These are phyloP conservation scores for Mystacornis crossleyi DNA, from an alignment of 2,113 vertebrate species.

Conservation along the genomic window DNA sequence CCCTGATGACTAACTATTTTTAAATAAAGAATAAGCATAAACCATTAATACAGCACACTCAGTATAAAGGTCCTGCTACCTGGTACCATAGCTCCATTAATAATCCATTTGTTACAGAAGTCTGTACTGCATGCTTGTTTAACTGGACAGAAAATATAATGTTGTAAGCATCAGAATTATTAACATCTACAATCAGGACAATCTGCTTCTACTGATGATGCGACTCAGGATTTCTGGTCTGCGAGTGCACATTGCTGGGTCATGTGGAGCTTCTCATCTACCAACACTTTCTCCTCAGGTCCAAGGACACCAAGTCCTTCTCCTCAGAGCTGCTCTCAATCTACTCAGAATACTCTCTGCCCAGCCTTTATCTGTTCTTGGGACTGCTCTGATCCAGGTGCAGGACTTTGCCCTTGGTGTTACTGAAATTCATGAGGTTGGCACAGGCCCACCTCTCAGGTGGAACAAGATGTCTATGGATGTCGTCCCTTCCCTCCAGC, in stretches of 20 bases:
- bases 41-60: not conserved
- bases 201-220: not conserved
- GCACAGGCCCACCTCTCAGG: not conserved
- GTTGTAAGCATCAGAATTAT: not conserved
- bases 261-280: not conserved
- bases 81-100: not conserved
- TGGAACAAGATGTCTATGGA: not conserved
- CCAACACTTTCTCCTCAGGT: not conserved
- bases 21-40: not conserved
- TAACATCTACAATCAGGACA: not conserved
- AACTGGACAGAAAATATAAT: not conserved
- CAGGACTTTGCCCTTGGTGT: not conserved
- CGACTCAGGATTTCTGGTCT: not conserved
- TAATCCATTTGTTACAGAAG: not conserved
- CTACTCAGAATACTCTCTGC: not conserved
- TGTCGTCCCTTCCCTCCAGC: not conserved
- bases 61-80: not conserved
- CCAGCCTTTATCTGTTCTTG: not conserved
- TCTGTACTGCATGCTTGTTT: not conserved
- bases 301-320: not conserved
- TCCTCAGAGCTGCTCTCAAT: not conserved
- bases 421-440: not conserved
- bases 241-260: not conserved
- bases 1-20: not conserved
- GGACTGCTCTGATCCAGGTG: not conserved